Evolutionary conservation across 2,113 vertebrate species (phyloP), one percentile per base, ranked within the genome.

Genomic region (Dasyurus viverrinus): DNA sequence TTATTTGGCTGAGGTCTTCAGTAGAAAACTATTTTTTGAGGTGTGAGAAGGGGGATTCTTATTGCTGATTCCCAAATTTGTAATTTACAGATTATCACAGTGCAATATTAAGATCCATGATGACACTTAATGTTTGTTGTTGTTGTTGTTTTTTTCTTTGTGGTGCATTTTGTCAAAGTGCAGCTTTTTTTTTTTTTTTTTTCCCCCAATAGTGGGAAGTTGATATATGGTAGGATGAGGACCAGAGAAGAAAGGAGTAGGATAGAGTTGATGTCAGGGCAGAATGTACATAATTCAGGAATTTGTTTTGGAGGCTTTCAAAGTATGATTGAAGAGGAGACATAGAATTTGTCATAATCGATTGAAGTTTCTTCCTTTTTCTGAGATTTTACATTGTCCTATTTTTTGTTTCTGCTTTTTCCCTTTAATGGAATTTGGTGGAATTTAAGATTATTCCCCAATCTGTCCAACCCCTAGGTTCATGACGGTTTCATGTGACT

Each of bases 401-500:
- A 84, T 23, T 42, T 48, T 36, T 84, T 92, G 23, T 53, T 47
- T 25, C 2, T 16, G 68, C 22, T 52, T 50, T 52, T 53, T 53
- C n/a, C 50, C 47, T 89, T 84, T 16, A 93, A 53, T 76, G 47
- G 57, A n/a, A 53, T 30, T 68, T 60, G 19, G 46, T 89, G 60
- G 42, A 53, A 25, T 22, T 84, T 92, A 10, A 53, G 42, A 89
- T 53, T 84, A 2, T 4, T 84, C 16, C 36, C 68, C 6, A 7
- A 42, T 14, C 16, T 84, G 6, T 84, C 7, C 12, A n/a, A 42
- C 22, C 90, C 8, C 42, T 46, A 89, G 92, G 10, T 60, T 94
- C 93, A 94, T 91, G 53, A 96, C n/a, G n/a, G 27, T 89, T 84
- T 23, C 42, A 36, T 94, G 54, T 91, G 46, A 42, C 42, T 84